Percentiles rank a stretch among this genome's conserved stretches.
phyloP scores from a whole-genome alignment of 2,888 invertebrate species.

The Erebia palarica region DNA sequence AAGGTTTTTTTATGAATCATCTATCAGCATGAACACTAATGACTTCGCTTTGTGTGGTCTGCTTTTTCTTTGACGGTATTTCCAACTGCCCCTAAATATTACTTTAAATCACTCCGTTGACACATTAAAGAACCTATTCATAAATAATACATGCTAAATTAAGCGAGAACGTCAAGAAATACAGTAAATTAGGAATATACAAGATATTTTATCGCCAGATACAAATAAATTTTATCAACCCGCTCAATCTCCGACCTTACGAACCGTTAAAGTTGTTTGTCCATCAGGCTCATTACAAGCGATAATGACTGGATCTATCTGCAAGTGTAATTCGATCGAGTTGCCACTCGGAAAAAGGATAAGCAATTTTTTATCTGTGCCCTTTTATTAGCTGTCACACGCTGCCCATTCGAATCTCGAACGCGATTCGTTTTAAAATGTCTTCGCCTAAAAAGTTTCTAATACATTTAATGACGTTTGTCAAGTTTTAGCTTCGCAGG shows the following conservation, averaged over 20 bases:
- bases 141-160: no score
- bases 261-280: slow-evolving; percentile 37
- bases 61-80: no score
- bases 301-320: slow-evolving; percentile 63
- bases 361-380: slow-evolving; percentile 39
- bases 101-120: no score
- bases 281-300: slow-evolving; percentile 56
- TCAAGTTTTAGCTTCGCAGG: slow-evolving; percentile 6
- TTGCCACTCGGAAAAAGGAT: slow-evolving; percentile 28
- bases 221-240: not conserved
- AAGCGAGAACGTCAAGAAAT: no score
- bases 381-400: slow-evolving; percentile 41
- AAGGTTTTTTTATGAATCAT: no score
- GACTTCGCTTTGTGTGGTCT: no score
- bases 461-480: slow-evolving; percentile 15
- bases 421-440: slow-evolving; percentile 17
- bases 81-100: no score
- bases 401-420: slow-evolving; percentile 16
- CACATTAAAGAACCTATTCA: no score
- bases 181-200: no score
- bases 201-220: no score
- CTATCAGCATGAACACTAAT: no score
- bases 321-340: slow-evolving; percentile 59
- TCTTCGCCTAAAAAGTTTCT: not conserved
- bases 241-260: slow-evolving; percentile 20